Conservation (phyloP, 2,797 vertebrate species). For the Sebastolobus alascanus region DNA sequence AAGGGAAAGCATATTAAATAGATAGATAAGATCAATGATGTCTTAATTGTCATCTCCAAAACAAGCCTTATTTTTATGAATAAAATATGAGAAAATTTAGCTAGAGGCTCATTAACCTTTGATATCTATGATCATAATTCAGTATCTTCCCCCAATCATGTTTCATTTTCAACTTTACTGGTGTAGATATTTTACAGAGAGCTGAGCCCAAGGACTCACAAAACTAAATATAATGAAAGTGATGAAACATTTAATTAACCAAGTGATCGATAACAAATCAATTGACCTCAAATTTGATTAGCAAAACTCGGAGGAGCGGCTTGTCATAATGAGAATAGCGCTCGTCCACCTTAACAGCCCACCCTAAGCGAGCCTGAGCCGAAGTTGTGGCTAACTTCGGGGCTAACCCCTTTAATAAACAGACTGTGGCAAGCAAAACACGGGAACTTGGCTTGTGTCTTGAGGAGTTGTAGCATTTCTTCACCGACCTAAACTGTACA, state of each 20-base stretch:
- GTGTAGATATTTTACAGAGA: background rate
- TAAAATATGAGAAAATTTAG: background rate
- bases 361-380: no score
- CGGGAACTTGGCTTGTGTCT: no score
- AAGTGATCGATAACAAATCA: background rate
- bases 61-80: background rate
- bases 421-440: no score
- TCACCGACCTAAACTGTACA: no score
- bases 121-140: conserved; percentile 7
- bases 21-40: background rate
- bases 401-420: no score
- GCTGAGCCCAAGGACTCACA: background rate
- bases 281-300: background rate
- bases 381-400: no score
- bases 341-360: no score
- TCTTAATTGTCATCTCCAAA: background rate
- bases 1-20: background rate
- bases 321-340: no score
- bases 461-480: no score
- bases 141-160: background rate
- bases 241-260: conserved; percentile 1
- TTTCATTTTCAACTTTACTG: conserved; percentile 9
- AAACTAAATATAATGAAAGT: background rate
- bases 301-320: no score
- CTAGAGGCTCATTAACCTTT: background rate